phyloP scores from a whole-genome alignment of 2,113 vertebrate genomes.

The Zosterops borbonicus region DNA sequence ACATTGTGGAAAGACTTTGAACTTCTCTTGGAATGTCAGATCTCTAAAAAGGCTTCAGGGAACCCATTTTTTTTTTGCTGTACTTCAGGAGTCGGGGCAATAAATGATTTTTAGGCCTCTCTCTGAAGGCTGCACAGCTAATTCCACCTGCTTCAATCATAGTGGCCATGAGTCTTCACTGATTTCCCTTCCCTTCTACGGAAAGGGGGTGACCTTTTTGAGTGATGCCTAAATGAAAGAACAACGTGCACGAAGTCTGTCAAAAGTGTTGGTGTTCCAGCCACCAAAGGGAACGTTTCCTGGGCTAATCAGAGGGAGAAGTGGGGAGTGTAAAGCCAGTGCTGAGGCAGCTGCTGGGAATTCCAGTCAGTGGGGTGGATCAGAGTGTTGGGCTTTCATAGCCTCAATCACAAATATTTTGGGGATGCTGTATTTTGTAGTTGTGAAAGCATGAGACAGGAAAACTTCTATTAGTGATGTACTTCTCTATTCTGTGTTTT shows the following conservation, averaged over 20 bases:
- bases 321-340: not conserved
- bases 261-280: not conserved
- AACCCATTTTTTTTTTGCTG: not conserved
- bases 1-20: constrained; percentile 4
- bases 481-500: not conserved
- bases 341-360: not conserved
- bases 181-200: not conserved
- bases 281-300: not conserved
- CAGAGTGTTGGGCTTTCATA: not conserved
- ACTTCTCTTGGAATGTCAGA: not conserved
- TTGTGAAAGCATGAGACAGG: not conserved
- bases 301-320: not conserved
- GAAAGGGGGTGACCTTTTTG: not conserved
- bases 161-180: not conserved
- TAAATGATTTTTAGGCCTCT: not conserved
- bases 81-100: not conserved
- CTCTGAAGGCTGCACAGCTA: not conserved
- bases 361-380: not conserved
- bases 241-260: fast-evolving
- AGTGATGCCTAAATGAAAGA: not conserved
- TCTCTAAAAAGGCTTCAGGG: not conserved
- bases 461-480: not conserved
- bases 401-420: not conserved
- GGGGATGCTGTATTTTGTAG: not conserved
- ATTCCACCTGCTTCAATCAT: not conserved